Evolutionary conservation across 2,888 invertebrate genomes (phyloP), one percentile per base, ranked within the genome.

Genomic region (Scaptomyza flava): DNA sequence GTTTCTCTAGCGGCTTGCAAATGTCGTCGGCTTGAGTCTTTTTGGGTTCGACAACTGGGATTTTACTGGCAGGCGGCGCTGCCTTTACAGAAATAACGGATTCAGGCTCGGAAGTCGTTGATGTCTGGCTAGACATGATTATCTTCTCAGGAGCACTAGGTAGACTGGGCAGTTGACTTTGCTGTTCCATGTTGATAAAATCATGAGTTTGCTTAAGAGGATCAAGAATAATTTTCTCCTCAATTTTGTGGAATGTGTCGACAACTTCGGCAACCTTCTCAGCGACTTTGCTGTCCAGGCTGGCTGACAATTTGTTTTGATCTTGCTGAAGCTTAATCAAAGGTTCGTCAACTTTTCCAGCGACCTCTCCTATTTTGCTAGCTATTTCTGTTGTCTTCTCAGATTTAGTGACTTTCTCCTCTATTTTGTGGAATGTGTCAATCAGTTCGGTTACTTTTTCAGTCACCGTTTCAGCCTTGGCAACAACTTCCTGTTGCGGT

Each of bases 171-270:
- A 89, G 51, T 45, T 90, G 89, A 6, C 66, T 73, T 68, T 89
- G 75, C 58, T 90, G 86, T 33, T 90, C 90, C 87, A 79, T 89
- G 70, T 61, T 73, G 0, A 90, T 65, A 45, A 90, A 90, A 63
- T 90, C 89, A 34, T 81, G 77, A 7, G 91, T 90, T 6, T 81
- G 58, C 62, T 88, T 78, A 30, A 57, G 72, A n/a, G 78, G 61
- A 33, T 90, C 89, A 4, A 72, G n/a, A 4, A 60, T 58, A 1
- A 86, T 75, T 31, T 63, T 27, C 48, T 73, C 54, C 17, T 87
- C 88, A 42, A 87, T 74, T 50, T 79, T 87, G n/a, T 82, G 74
- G 72, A 82, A 66, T 54, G 88, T 79, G n/a, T 83, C 80, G 6
- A 83, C 60, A 8, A 68, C 62, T 0, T 69, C 70, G 3, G 84